Evolutionary conservation across 1,140 invertebrate species (phyloP).

Genomic region (Rhopalosiphum maidis): DNA sequence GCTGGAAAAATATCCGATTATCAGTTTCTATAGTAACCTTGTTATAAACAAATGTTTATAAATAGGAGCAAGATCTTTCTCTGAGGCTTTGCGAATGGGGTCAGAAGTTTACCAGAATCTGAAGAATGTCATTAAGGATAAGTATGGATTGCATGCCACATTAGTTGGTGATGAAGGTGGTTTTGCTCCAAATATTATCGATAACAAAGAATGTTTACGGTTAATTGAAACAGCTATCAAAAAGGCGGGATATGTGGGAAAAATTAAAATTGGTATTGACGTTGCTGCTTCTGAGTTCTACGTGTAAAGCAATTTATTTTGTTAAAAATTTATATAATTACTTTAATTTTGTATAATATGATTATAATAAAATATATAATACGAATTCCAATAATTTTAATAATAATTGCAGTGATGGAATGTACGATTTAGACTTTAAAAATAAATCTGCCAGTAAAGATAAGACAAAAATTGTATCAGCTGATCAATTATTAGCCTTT

Average conservation of each 20-base stretch:
- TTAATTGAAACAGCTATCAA: constrained; percentile 91
- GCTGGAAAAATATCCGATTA: too few species aligned
- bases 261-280: constrained; percentile 98
- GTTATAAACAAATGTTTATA: constrained; percentile 61
- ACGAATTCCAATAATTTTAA: neutral
- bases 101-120: constrained; percentile 96
- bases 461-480: constrained; percentile 72
- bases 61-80: constrained; percentile 85
- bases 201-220: constrained; percentile 91
- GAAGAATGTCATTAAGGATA: constrained; percentile 93
- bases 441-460: constrained; percentile 85
- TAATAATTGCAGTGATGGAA: constrained; percentile 68
- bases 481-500: constrained; percentile 82
- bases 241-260: constrained; percentile 92
- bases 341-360: neutral
- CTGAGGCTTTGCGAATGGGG: constrained; percentile 98
- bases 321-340: neutral
- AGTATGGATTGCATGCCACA: constrained; percentile 93
- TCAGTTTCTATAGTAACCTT: neutral
- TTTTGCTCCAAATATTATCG: constrained; percentile 97
- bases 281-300: constrained; percentile 97
- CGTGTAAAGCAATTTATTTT: constrained; percentile 63
- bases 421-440: constrained; percentile 98
- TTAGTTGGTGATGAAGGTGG: constrained; percentile 99
- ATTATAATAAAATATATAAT: too few species aligned